phyloP scores from a whole-genome alignment of 2,113 vertebrate species.

The Corapipo altera region DNA sequence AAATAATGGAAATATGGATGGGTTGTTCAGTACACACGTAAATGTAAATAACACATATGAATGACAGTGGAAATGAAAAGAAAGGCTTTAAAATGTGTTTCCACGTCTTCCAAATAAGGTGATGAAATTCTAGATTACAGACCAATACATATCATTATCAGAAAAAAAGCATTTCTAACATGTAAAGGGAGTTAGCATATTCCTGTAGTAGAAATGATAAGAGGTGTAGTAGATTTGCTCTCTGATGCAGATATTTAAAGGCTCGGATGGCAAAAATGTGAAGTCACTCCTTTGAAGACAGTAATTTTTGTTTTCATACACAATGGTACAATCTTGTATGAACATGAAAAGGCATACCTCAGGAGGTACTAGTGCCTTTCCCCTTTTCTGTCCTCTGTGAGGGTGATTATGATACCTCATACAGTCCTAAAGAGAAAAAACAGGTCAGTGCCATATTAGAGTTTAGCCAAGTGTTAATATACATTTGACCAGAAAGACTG shows the following conservation, averaged over 20 bases:
- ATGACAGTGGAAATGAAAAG: neutral
- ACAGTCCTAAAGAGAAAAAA: neutral
- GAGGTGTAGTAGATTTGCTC: neutral
- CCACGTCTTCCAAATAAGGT: neutral
- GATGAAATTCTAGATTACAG: neutral
- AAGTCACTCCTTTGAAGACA: neutral
- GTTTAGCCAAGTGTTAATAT: neutral
- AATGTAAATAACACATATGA: neutral
- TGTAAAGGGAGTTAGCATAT: neutral
- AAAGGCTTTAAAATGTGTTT: neutral
- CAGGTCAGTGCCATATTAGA: neutral
- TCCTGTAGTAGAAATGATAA: neutral
- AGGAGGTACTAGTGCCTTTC: neutral
- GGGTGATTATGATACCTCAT: neutral
- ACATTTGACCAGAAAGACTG: neutral
- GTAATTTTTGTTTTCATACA: neutral
- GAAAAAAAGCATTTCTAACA: neutral
- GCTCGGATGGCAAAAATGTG: neutral
- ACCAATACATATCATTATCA: neutral
- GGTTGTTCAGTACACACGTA: conserved; percentile 1
- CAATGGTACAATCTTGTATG: neutral
- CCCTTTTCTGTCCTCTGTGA: neutral
- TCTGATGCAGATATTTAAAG: neutral
- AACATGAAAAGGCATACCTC: neutral
- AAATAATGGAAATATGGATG: conserved; percentile 22